These are phyloP conservation scores for Elymnias hypermnestra DNA, from an alignment of 1,140 invertebrate genomes.

Conservation along the genomic window DNA sequence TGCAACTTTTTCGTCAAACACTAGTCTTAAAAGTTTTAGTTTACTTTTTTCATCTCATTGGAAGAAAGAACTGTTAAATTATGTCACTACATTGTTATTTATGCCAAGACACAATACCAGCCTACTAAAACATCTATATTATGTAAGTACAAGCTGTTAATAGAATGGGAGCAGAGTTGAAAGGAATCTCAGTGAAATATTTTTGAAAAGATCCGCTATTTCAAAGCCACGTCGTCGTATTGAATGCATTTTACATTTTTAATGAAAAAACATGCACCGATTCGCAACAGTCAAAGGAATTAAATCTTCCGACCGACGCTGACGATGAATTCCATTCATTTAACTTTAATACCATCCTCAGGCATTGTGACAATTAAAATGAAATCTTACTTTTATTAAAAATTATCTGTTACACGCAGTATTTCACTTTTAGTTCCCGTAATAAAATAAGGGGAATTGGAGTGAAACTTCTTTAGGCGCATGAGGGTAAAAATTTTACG, in stretches of 20 bases:
- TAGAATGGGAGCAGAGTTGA: slow-evolving; percentile 43
- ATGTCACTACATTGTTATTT: too few relatives aligned
- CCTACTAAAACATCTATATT: slow-evolving; percentile 21
- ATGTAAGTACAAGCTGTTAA: slow-evolving; percentile 56
- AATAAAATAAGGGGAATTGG: too few relatives aligned
- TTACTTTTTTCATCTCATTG: too few relatives aligned
- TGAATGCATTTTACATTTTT: slow-evolving; percentile 62
- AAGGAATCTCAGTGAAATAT: slow-evolving; percentile 63
- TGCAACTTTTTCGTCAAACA: too few relatives aligned
- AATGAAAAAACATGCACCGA: slow-evolving; percentile 72
- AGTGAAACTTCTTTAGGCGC: too few relatives aligned
- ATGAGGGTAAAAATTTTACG: too few relatives aligned
- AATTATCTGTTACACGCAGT: too few relatives aligned
- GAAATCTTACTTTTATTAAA: too few relatives aligned
- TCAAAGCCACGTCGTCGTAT: slow-evolving; percentile 67
- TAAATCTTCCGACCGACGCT: slow-evolving; percentile 54
- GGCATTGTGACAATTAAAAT: too few relatives aligned
- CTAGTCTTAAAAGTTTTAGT: too few relatives aligned
- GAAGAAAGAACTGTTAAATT: too few relatives aligned
- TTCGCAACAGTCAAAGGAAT: slow-evolving; percentile 71
- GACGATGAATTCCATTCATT: slow-evolving; percentile 57
- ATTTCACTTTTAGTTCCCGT: too few relatives aligned
- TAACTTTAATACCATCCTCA: slow-evolving; percentile 59
- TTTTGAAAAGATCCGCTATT: slow-evolving; percentile 69
- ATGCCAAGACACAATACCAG: background rate